These are phyloP conservation scores for Conger conger DNA, from an alignment of 2,113 vertebrate species.

Conservation along the genomic window DNA sequence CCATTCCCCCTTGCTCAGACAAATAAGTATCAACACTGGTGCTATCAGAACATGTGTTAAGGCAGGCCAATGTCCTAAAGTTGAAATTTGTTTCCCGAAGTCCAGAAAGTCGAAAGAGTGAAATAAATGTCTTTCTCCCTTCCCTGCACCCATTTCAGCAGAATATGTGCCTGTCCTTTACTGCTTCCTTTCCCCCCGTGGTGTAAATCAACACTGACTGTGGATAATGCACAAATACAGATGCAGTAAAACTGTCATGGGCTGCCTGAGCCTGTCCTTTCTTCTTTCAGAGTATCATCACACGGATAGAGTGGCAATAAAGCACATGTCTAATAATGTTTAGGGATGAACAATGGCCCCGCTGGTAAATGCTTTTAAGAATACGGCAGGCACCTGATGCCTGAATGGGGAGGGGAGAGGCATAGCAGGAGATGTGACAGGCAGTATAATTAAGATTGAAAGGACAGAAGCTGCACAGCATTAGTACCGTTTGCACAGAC, in stretches of 20 bases:
- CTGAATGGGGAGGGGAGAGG: background rate
- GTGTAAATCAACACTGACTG: slow-evolving; percentile 26
- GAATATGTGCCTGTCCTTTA: slow-evolving; percentile 2
- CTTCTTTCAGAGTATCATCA: background rate
- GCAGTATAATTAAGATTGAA: background rate
- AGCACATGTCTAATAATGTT: slow-evolving; percentile 18
- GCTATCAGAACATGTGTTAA: background rate
- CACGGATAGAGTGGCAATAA: background rate
- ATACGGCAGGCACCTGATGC: background rate
- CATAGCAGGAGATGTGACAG: background rate
- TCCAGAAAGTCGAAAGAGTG: background rate
- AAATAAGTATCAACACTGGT: background rate
- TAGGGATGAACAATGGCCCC: background rate
- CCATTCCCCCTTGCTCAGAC: background rate
- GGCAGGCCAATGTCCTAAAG: background rate
- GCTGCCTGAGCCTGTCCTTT: background rate
- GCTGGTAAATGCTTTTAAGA: background rate
- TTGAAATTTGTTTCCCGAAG: background rate
- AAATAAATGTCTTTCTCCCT: background rate
- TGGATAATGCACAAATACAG: slow-evolving; percentile 25
- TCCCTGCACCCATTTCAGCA: background rate
- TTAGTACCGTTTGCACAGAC: background rate
- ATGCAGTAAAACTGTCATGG: slow-evolving; percentile 25
- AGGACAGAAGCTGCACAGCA: background rate
- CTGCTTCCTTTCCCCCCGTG: slow-evolving; percentile 11